Evolutionary conservation across 2,797 vertebrate genomes (phyloP), one percentile per base, ranked within the genome.

Genomic region (Dicrostonyx torquatus): DNA sequence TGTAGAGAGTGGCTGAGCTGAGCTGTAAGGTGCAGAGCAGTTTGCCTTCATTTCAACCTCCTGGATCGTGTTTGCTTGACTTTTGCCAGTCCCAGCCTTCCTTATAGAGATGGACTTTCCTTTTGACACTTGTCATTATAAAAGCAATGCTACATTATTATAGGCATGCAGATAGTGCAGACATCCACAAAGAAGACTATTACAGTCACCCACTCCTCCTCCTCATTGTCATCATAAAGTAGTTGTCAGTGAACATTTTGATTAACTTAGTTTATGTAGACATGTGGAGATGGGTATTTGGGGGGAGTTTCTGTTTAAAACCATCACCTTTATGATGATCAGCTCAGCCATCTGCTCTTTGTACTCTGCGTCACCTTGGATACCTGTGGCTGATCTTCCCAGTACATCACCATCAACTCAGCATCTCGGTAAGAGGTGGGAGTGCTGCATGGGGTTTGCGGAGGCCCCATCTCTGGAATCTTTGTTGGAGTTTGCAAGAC

Each of bases 241-340:
- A 87, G 70, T 92, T 60, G 14, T 34, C 68, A 58, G n/a, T 90
- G 82, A 93, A 88, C 84, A 83, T 83, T 73, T n/a, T 45, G 72
- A 83, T 82, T 95, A 90, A 66, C 83, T 70, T 89, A 60, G 20
- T 31, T 72, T 89, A 66, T 80, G 83, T 92, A 14, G 86, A 55
- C 18, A 40, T 53, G 64, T 87, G 43, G 87, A 91, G 91, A 45
- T 29, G 70, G 87, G 66, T 76, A 20, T 94, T 79, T 91, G 53
- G 62, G 15, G 75, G 48, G 89, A 91, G 87, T 40, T 75, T 91
- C 50, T 94, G 55, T 95, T 95, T 90, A 64, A 90, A 93, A 55
- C 66, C 22, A 0, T 58, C 40, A 48, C 26, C 55, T 95, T 66
- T 90, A 53, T 93, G 77, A 91, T 90, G 73, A 95, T 77, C 76